Evolutionary conservation across 2,797 vertebrate species (phyloP), one percentile per base, ranked within the genome.

Genomic region (Pseudomugil gertrudae): DNA sequence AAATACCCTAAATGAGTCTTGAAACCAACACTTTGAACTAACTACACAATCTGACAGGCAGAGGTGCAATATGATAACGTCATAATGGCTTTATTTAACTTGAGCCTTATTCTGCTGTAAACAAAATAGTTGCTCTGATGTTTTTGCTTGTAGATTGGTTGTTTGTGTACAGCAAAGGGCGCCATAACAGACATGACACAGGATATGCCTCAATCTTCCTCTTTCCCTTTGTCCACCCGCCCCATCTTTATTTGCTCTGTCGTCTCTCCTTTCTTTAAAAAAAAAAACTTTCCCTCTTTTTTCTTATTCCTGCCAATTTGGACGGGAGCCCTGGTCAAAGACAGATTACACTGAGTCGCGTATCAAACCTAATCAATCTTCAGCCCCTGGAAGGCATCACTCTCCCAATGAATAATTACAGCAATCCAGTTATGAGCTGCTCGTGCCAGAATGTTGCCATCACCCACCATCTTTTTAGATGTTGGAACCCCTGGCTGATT

Each of bases 321-420:
- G 92, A 92, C 84, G 78, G 84, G 73, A 79, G 87, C 89, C 91
- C 82, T 74, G 88, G 91, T 91, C 90, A 88, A 89, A 94, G 93
- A 93, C 88, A 92, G 90, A 93, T 93, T 92, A 93, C 90, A 91
- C 81, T 66, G 87, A 92, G 85, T 91, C 80, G 83, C 90, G 87
- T 92, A 91, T 93, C 93, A 93, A 91, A 89, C 78, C 83, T 84
- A 89, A 94, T 94, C 93, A 91, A 94, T 93, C 92, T 92, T 92
- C 78, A 85, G 79, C 84, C 89, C 86, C 92, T 93, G 91, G 87
- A 93, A 93, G 93, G 89, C 91, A 91, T 93, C 92, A 89, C 86
- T 90, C 91, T 91, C 84, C 76, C 87, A 78, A 87, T 93, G 92
- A 94, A 91, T 94, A 92, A 93, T 94, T 93, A 92, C 90, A 74